phyloP scores from a whole-genome alignment of 2,797 vertebrate species.

The Chaetodon trifasciatus region DNA sequence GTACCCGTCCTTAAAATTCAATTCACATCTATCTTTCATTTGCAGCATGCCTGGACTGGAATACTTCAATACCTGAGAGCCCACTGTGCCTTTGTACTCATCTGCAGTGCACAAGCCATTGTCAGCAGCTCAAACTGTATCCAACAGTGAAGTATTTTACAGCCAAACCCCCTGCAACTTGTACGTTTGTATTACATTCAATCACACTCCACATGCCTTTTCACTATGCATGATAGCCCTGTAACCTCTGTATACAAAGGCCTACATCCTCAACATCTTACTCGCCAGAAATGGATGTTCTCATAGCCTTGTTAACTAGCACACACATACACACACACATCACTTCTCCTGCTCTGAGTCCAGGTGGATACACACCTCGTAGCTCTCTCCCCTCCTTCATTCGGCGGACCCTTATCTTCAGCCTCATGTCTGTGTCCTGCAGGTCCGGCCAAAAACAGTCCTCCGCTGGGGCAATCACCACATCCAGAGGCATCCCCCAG shows the following conservation, averaged over 20 bases:
- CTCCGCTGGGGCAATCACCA: slow-evolving; percentile 88
- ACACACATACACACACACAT: slow-evolving; percentile 16
- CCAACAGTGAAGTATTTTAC: slow-evolving; percentile 5
- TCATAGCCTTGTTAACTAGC: slow-evolving; percentile 14
- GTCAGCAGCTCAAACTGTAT: not conserved
- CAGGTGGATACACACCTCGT: slow-evolving; percentile 89
- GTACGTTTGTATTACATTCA: not conserved
- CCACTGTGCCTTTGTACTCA: slow-evolving; percentile 51
- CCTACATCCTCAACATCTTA: slow-evolving; percentile 22
- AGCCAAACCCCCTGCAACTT: not conserved
- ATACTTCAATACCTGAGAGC: slow-evolving; percentile 54
- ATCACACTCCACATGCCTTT: not conserved
- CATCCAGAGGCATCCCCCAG: slow-evolving; percentile 90
- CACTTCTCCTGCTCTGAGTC: slow-evolving; percentile 30
- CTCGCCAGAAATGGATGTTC: slow-evolving; percentile 4
- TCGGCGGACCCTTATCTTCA: slow-evolving; percentile 93
- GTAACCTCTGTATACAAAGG: slow-evolving; percentile 25
- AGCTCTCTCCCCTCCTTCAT: slow-evolving; percentile 92
- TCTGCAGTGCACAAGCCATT: slow-evolving; percentile 49
- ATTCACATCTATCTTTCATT: slow-evolving; percentile 46
- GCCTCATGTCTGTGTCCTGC: slow-evolving; percentile 90
- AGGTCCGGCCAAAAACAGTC: slow-evolving; percentile 90
- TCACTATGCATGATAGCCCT: not conserved
- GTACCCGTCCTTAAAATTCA: slow-evolving; percentile 39
- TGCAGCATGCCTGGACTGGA: slow-evolving; percentile 45